phyloP scores from a whole-genome alignment of 1,140 invertebrate genomes.

The silkworm (Bombyx mori) region ASM3026992v2 NC_085129.1:6847001-6847500 shows the following conservation, averaged over 20 bases:
- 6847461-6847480: slow-evolving; percentile 12
- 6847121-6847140: no score
- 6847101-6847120: no score
- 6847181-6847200: no score
- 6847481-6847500: not conserved
- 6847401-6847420: slow-evolving; percentile 34
- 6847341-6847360: slow-evolving; percentile 43
- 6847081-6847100: no score
- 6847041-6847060: no score
- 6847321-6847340: slow-evolving; percentile 42
- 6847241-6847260: not conserved
- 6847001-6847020: no score
- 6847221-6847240: not conserved
- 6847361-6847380: slow-evolving; percentile 35
- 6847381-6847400: slow-evolving; percentile 22
- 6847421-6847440: slow-evolving; percentile 21
- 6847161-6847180: no score
- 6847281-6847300: slow-evolving; percentile 42
- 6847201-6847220: not conserved
- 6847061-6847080: no score
- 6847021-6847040: no score
- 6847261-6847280: slow-evolving; percentile 22
- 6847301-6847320: slow-evolving; percentile 28
- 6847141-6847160: no score
- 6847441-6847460: slow-evolving; percentile 48